Evolutionary conservation across 2,888 invertebrate species (phyloP), one percentile per base, ranked within the genome.

Genomic region (Aproaerema taeniolella): DNA sequence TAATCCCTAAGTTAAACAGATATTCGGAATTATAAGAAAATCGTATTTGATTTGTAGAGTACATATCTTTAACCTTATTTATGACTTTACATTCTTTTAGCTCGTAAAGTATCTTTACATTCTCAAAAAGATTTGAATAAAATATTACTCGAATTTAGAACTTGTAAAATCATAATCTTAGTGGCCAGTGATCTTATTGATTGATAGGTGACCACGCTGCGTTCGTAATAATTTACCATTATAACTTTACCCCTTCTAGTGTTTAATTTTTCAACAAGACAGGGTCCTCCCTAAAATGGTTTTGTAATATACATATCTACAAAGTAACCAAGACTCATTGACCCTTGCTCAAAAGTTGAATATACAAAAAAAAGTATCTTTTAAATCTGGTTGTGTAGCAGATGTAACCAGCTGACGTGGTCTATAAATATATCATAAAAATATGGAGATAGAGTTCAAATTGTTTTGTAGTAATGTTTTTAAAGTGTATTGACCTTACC

Each of bases 161-260:
- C 67, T 70, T 78, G 75, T 75, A 80, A 80, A 83, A 78, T 78
- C 77, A 82, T 82, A 81, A 78, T 77, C 68, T 74, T 62, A 65
- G 66, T 63, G 65, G 61, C 56, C 74, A 71, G 61, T 68, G 78
- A 81, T 82, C 71, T 79, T 74, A 82, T 83, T 86, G 86, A 86
- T 86, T 85, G 85, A 86, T 86, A 80, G 83, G 83, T 83, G 79
- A 78, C 79, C 81, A 78, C 72, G 80, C 72, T 66, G 76, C n/a
- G 72, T 62, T 65, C 59, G 60, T 60, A 62, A 55, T 53, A 41
- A 49, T 60, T 28, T 8, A 42, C 79, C 67, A 64, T 30, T n/a
- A 43, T 17, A 61, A 63, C 40, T 49, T 44, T 52, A 38, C 53
- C 50, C 35, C n/a, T 49, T 38, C 42, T 42, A 28, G 39, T 45